Evolutionary conservation across 2,888 invertebrate genomes (phyloP).

Genomic region (Perithous albicinctus): DNA sequence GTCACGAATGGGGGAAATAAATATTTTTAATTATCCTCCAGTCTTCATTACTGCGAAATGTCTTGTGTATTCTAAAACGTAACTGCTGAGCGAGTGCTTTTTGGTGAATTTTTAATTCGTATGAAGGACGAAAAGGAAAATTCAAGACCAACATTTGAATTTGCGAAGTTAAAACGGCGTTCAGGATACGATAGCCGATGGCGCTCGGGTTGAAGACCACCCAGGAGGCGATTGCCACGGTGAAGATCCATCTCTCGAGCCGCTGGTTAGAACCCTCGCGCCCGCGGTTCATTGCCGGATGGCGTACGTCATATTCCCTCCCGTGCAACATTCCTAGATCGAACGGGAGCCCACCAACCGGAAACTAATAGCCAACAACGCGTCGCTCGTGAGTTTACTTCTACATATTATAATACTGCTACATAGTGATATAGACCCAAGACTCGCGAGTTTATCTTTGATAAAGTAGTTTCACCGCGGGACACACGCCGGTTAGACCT

Average conservation of each 20-base stretch:
- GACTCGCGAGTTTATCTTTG: slow-evolving; percentile 54
- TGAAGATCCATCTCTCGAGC: slow-evolving; percentile 75
- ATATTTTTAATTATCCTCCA: not conserved
- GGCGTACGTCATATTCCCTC: slow-evolving; percentile 55
- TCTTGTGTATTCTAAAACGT: not conserved
- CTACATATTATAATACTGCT: slow-evolving; percentile 27
- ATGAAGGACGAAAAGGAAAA: not conserved
- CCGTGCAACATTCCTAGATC: slow-evolving; percentile 77
- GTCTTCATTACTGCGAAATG: not conserved
- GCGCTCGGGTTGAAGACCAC: slow-evolving; percentile 78
- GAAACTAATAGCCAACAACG: slow-evolving; percentile 71
- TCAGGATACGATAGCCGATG: slow-evolving; percentile 72
- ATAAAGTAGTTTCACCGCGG: slow-evolving; percentile 58
- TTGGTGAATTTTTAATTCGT: not conserved
- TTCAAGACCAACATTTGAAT: slow-evolving; percentile 22
- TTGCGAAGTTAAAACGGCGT: slow-evolving; percentile 61
- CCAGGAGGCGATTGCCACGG: slow-evolving; percentile 82
- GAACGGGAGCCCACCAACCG: slow-evolving; percentile 69
- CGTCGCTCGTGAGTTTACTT: slow-evolving; percentile 48
- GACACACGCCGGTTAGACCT: slow-evolving; percentile 14
- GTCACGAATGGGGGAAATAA: too few relatives aligned
- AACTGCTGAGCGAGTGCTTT: not conserved
- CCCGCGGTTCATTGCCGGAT: slow-evolving; percentile 51
- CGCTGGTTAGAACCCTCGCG: slow-evolving; percentile 63
- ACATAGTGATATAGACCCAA: slow-evolving; percentile 3